Base-by-base conservation (phyloP, 2,888 invertebrate species). In the Acronicta aceris region DNA sequence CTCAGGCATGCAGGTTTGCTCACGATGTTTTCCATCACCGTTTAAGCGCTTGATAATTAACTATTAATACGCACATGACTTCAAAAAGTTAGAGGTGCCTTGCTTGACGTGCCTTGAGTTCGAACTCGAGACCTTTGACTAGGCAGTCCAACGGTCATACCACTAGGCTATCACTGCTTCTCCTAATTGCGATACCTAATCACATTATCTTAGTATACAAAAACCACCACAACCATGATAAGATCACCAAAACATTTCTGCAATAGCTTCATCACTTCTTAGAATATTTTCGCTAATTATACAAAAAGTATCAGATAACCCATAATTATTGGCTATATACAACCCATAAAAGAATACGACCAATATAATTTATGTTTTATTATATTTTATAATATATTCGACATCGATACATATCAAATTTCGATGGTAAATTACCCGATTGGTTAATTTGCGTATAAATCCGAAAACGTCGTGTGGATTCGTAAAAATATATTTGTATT, bases 361-460 rank as follows among this genome's bases (percentile, higher is more conserved):
- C 16, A 16, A 43, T 25, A 58, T 56, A 62, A 63, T 52, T 62
- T 65, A 65, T 56, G 59, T 21, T 21, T 21, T 21, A 21, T 21
- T 21, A 21, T 21, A 21, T 21, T 21, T 4, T 21, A 21, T 21
- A 21, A 21, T 21, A 21, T 21, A 21, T 71, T 59, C 58, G 64
- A 70, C 45, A 76, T 67, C 63, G 50, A 76, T 65, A 65, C 73
- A 49, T 76, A 76, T 76, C 54, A 13, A 25, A 59, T 70, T 61
- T 61, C 68, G 21, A 66, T 46, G 49, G 40, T 57, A 65, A 70
- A 63, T 65, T 72, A 63, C 74, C 48, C 56, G 65, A 59, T 72
- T 55, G 46, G 51, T 56, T 63, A 63, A 71, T 70, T 70, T 55
- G 54, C 52, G 52, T 59, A 62, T 53, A 56, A 58, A 53, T 48